Evolutionary conservation across 2,113 vertebrate genomes (phyloP), one percentile per base, ranked within the genome.

Genomic region (Marmota flaviventris): DNA sequence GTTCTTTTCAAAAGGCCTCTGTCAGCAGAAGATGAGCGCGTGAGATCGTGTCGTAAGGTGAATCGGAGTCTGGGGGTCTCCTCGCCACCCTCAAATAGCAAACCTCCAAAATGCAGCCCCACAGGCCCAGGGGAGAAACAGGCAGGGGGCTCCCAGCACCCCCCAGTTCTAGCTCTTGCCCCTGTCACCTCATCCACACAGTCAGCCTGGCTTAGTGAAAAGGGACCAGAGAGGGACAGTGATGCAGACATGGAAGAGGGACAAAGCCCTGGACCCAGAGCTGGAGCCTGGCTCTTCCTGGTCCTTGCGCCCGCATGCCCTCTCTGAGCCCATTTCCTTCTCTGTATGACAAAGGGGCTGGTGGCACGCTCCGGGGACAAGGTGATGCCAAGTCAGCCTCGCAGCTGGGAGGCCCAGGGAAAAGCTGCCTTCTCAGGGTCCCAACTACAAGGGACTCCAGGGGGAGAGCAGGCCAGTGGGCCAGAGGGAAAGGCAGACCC

Each of bases 161-260:
- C 0, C 25, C n/a, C 0, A 0, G 32, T 29, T 7, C 53, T 2
- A 0, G 22, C 20, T 27, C 56, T 69, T 1, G 8, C 70, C 25
- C 37, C 25, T 12, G 69, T 45, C 13, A 14, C 53, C 0, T 27
- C 77, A 73, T 45, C 78, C 61, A 63, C n/a, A 14, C 27, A 8
- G 42, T 20, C 25, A n/a, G 17, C 42, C n/a, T 1, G 22, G 42
- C 78, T 58, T 37, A 1, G 37, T 20, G 3, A 16, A 69, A 56
- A 72, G 20, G 51, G 20, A 72, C 76, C 39, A 25, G 65, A 34
- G 58, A 29, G 42, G 48, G 29, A 34, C 5, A 12, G 58, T 4
- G 58, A 18, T 18, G 4, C 37, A 24, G 37, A 17, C 17, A 69
- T 37, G 25, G 25, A n/a, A 53, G 82, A 48, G 25, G 9, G 37